Conservation (phyloP, 2,888 invertebrate genomes). For the Serrognathus titanus region DNA sequence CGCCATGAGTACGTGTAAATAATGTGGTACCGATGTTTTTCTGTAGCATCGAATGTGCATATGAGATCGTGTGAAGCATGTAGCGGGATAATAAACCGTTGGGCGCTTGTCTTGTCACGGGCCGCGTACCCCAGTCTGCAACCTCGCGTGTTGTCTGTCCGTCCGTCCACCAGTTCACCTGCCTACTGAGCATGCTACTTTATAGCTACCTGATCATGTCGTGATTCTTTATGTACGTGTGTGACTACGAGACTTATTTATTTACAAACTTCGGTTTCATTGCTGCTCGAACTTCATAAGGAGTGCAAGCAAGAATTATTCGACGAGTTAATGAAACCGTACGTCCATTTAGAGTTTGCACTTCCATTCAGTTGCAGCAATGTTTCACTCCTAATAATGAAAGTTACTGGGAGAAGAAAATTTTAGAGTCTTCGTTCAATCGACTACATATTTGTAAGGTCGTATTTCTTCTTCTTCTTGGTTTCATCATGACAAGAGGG, state of each 20-base stretch:
- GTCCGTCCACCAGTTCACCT: slow-evolving; percentile 27
- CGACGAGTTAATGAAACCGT: too few relatives aligned
- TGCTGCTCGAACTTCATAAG: background rate
- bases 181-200: slow-evolving; percentile 28
- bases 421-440: too few relatives aligned
- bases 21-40: too few relatives aligned
- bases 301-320: background rate
- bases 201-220: slow-evolving; percentile 30
- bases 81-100: slow-evolving; percentile 30
- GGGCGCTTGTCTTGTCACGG: slow-evolving; percentile 28
- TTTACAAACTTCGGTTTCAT: background rate
- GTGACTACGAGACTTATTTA: slow-evolving; percentile 14
- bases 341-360: too few relatives aligned
- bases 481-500: too few relatives aligned
- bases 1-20: too few relatives aligned
- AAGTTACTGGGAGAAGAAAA: too few relatives aligned
- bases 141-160: slow-evolving; percentile 29
- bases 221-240: slow-evolving; percentile 29
- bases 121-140: slow-evolving; percentile 21
- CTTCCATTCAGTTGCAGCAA: too few relatives aligned
- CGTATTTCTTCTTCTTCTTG: too few relatives aligned
- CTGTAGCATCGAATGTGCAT: background rate
- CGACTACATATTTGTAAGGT: too few relatives aligned
- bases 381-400: too few relatives aligned
- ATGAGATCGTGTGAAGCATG: slow-evolving; percentile 22